These are phyloP conservation scores for Euphydryas editha DNA, from an alignment of 2,888 invertebrate species.

Conservation along the genomic window DNA sequence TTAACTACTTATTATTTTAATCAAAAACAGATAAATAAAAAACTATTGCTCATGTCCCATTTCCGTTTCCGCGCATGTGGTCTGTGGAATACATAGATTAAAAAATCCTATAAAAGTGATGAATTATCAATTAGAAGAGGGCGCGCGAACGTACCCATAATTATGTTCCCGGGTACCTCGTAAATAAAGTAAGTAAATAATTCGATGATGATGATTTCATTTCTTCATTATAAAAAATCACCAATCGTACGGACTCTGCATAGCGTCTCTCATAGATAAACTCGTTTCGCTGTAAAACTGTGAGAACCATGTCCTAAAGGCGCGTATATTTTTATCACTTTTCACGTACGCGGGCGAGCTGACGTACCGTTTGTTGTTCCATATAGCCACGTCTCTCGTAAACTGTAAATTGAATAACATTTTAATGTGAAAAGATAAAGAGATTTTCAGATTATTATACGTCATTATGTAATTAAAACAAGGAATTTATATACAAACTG, in stretches of 20 bases:
- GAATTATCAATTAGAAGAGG: too few relatives aligned
- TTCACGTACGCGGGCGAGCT: constrained; percentile 88
- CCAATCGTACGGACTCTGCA: constrained; percentile 63
- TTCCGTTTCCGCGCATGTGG: too few relatives aligned
- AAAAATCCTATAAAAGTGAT: too few relatives aligned
- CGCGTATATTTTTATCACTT: constrained; percentile 88
- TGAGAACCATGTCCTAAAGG: constrained; percentile 91
- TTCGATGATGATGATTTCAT: neutral
- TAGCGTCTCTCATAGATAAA: constrained; percentile 52
- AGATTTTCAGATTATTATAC: neutral
- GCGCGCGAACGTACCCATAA: too few relatives aligned
- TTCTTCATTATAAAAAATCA: constrained; percentile 35
- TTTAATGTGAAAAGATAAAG: neutral
- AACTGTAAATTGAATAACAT: constrained; percentile 83
- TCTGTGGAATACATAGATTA: too few relatives aligned
- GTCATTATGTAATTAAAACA: too few relatives aligned
- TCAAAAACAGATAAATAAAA: too few relatives aligned
- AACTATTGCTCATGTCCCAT: too few relatives aligned
- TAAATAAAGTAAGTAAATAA: too few relatives aligned
- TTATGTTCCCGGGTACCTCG: too few relatives aligned
- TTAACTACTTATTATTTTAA: too few relatives aligned
- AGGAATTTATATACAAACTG: too few relatives aligned
- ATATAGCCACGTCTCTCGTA: constrained; percentile 92
- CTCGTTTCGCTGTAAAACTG: constrained; percentile 93
- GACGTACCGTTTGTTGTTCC: constrained; percentile 93